Evolutionary conservation across 2,797 vertebrate genomes (phyloP), one percentile per base, ranked within the genome.

Genomic region (Melanogrammus aeglefinus): DNA sequence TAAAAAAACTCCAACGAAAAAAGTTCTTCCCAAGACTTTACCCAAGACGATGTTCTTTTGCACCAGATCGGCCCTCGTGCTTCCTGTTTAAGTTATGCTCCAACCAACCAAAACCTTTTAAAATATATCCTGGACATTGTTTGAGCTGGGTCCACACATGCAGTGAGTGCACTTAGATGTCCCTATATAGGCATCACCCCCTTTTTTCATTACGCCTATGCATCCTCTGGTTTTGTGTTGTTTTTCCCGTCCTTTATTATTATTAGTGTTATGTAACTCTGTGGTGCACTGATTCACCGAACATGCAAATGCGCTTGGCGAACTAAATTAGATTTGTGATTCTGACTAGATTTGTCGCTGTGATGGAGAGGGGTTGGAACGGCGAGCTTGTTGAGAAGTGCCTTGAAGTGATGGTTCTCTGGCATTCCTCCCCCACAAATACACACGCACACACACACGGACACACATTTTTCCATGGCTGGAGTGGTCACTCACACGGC

Each of bases 401-500:
- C 24, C 27, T 70, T 12, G n/a, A 31, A 70, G 66, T 31, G 66
- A 76, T n/a, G 51, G 16, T 57, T 21, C 51, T 21, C 14, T 18
- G 18, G 6, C 6, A 0, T 57, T 7, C 18, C 51, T 21, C 51
- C 6, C 51, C 1, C 51, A 57, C 51, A 57, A 18, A 57, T 18
- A 57, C 51, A 21, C 51, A 51, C 51, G 7, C 51, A 51, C 47
- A 57, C 47, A 57, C 51, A 57, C 51, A 57, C 18, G 21, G 4
- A 57, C 51, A 57, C 79, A 84, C 86, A 88, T 83, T 85, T 84
- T 86, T 89, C 69, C 80, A 75, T 3, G 12, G 84, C 75, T 41
- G 72, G 75, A 84, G 85, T 77, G 84, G 89, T 88, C 74, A 81
- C 79, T 91, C 88, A 85, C 74, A 44, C n/a, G 7, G 75, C 81